Evolutionary conservation across 1,140 invertebrate species (phyloP), one percentile per base, ranked within the genome.

Genomic region (Trissolcus basalis): DNA sequence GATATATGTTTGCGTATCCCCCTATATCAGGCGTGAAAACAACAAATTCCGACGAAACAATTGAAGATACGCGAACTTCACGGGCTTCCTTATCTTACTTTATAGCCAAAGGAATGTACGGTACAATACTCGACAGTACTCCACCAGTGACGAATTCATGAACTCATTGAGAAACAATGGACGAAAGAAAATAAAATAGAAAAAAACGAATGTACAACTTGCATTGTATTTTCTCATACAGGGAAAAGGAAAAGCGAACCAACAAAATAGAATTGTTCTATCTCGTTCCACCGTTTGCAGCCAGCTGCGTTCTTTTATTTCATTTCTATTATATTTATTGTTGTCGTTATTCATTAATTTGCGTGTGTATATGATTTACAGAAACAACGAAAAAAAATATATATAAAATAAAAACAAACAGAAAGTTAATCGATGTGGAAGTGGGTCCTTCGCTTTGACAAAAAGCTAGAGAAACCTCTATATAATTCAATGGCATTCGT

Each of bases 51-150:
- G 69, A 73, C 59, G 59, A 72, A 78, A 69, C 44, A 75, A 68
- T 59, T 27, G 69, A 70, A 70, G 64, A 59, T 77, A 79, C 71
- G 68, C 68, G 54, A 75, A 79, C 80, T 78, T 78, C 76, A 78
- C 67, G 63, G 77, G 64, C 70, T 78, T 76, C 47, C 73, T 86
- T 86, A 86, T 82, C 85, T 86, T 88, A 87, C 75, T 80, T 88
- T 88, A 89, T 87, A 89, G 86, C 87, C 87, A 87, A 88, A 89
- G 87, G 87, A 89, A 89, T 89, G 87, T 89, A 89, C 85, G 83
- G 86, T 88, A 89, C 87, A 89, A 89, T 89, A 88, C 87, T 88
- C 85, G 77, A 89, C 86, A 83, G 85, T 87, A 79, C 77, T 77
- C 77, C 71, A 71, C 70, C 75, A 73, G 74, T 79, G 69, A 73